phyloP scores from a whole-genome alignment of 2,113 vertebrate genomes.

The Tonatia bakeri region DNA sequence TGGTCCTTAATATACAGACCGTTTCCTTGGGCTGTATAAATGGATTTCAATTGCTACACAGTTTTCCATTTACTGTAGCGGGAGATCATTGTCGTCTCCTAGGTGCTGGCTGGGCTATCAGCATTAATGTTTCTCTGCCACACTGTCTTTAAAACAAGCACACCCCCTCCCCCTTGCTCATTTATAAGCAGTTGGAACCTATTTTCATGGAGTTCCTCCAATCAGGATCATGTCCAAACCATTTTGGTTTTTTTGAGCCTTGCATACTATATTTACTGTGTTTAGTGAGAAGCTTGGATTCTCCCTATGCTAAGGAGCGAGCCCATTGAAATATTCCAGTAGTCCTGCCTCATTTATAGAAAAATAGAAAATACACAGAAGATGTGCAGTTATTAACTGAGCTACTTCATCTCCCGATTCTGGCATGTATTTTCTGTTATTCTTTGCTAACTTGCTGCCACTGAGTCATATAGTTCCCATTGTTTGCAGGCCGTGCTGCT shows the following conservation, averaged over 20 bases:
- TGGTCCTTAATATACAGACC: slow-evolving; percentile 69
- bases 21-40: slow-evolving; percentile 62
- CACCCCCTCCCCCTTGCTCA: slow-evolving; percentile 67
- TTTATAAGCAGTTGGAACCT: slow-evolving; percentile 83
- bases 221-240: slow-evolving; percentile 82
- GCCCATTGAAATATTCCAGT: slow-evolving; percentile 62
- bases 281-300: slow-evolving; percentile 80
- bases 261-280: slow-evolving; percentile 78
- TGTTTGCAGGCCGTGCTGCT: slow-evolving; percentile 51
- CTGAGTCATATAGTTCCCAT: neutral
- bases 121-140: slow-evolving; percentile 49
- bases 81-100: slow-evolving; percentile 68
- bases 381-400: slow-evolving; percentile 68
- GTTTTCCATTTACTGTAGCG: slow-evolving; percentile 46
- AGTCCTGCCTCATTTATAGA: slow-evolving; percentile 62
- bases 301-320: slow-evolving; percentile 76
- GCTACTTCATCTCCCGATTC: slow-evolving; percentile 50
- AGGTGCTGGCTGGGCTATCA: slow-evolving; percentile 56
- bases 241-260: slow-evolving; percentile 74
- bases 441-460: slow-evolving; percentile 30
- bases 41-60: slow-evolving; percentile 58
- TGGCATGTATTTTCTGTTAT: slow-evolving; percentile 47
- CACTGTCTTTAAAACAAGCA: slow-evolving; percentile 59
- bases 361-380: slow-evolving; percentile 74
- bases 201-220: slow-evolving; percentile 84